Base-by-base conservation (phyloP, 2,113 vertebrate genomes). In the Microcebus murinus region DNA sequence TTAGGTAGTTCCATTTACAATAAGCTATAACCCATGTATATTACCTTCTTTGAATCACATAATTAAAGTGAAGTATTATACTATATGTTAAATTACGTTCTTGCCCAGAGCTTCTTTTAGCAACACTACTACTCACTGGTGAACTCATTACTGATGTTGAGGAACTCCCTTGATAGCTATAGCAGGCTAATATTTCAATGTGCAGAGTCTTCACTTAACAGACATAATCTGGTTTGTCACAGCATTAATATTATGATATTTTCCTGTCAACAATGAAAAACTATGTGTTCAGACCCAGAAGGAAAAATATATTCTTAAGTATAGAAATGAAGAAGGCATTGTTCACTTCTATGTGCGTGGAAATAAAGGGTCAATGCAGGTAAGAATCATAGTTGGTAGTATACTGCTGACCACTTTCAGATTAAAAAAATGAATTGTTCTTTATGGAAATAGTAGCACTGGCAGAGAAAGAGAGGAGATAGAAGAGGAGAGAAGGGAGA, bases 121-220 rank as follows among this genome's bases (percentile, higher is more conserved):
- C 10, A 93, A 88, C 48, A 96, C 29, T 82, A 89, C 23, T 65
- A 73, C 48, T 95, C 45, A 65, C 18, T 90, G 23, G 2, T 93
- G 70, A 95, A 87, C 13, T 95, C 45, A 73, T 90, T 90, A 93
- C 34, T 93, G 70, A 87, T 91, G 79, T 42, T 84, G 45, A 90
- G 29, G 80, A 79, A 85, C 20, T 74, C 29, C 39, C 34, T 82
- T 59, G 68, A 61, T 87, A 91, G 48, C 20, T 96, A 39, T 79
- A 96, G 42, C 12, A 48, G 73, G 48, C 21, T 92, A 92, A 23
- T 36, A 93, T 87, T 86, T 96, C 34, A 92, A 83, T 83, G 36
- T 12, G 6, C 36, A 92, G 57, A 90, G 29, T 29, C 42, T 96
- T 94, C 89, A 17, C 81, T 89, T 68, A 94, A 90, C 13, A 90